phyloP scores from a whole-genome alignment of 1,140 invertebrate genomes.

The Orchesella cincta region DNA sequence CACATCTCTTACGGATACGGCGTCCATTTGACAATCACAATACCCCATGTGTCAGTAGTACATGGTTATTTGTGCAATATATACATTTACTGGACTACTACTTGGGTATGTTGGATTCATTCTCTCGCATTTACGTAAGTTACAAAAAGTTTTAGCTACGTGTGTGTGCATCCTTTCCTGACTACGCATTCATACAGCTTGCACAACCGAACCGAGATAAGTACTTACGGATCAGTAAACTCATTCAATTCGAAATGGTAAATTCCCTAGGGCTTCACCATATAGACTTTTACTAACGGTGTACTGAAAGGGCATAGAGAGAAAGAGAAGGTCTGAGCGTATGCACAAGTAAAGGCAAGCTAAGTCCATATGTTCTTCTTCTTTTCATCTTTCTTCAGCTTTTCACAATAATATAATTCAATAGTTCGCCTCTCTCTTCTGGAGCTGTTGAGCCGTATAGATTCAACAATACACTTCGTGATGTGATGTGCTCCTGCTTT shows the following conservation, averaged over 20 bases:
- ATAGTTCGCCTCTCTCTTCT: not conserved
- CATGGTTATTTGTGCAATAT: too few species aligned
- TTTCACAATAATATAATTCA: not conserved
- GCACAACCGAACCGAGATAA: constrained; percentile 24
- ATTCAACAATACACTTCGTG: too few species aligned
- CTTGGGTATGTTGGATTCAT: too few species aligned
- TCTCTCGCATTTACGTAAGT: too few species aligned
- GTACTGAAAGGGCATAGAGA: not conserved
- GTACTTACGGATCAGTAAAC: constrained; percentile 28
- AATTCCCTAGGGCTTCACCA: constrained; percentile 12
- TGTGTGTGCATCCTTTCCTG: not conserved
- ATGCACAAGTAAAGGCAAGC: not conserved
- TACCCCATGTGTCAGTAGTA: too few species aligned
- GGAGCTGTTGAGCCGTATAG: not conserved
- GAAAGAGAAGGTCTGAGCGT: not conserved
- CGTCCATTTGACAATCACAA: too few species aligned
- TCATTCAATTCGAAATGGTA: constrained; percentile 10
- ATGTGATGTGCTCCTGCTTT: too few species aligned
- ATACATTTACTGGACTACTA: too few species aligned
- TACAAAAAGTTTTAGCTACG: too few species aligned
- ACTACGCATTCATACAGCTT: constrained; percentile 1
- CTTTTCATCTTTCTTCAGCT: not conserved
- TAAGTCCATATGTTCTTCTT: not conserved
- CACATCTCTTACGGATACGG: too few species aligned
- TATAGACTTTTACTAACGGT: constrained; percentile 1